Evolutionary conservation across 2,797 vertebrate species (phyloP).

Genomic region (Ambastaia sidthimunki): DNA sequence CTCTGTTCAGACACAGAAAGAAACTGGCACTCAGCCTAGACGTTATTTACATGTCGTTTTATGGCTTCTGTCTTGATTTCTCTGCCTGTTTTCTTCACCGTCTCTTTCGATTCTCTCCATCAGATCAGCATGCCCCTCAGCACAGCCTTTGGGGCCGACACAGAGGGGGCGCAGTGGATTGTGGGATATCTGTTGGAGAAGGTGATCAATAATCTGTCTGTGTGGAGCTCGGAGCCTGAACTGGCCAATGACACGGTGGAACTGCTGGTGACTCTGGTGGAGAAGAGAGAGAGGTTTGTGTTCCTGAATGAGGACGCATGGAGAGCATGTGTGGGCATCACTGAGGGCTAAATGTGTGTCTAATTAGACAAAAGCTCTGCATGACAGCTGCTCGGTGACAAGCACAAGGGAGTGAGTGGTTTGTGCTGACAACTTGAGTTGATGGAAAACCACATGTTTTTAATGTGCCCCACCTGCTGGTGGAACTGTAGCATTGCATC

Average conservation of each 20-base stretch:
- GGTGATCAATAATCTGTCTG: constrained; percentile 96
- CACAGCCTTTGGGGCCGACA: constrained; percentile 95
- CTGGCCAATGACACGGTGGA: constrained; percentile 97
- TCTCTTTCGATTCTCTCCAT: constrained; percentile 7
- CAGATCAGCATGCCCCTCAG: constrained; percentile 96
- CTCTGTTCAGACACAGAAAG: neutral
- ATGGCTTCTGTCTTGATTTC: constrained; percentile 2
- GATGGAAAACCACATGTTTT: neutral
- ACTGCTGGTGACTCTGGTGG: constrained; percentile 95
- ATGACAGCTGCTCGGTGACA: constrained; percentile 16
- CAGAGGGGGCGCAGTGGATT: constrained; percentile 97
- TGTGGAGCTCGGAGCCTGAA: constrained; percentile 97
- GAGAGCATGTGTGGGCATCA: neutral
- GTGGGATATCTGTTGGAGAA: constrained; percentile 98
- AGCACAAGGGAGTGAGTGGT: neutral
- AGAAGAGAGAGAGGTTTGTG: constrained; percentile 93
- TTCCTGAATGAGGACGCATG: neutral
- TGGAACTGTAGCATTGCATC: constrained; percentile 4
- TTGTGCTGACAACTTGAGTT: neutral
- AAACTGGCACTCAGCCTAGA: neutral
- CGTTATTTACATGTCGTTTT: neutral
- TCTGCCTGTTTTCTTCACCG: constrained; percentile 9
- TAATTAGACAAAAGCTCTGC: constrained; percentile 7
- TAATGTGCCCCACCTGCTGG: constrained; percentile 54
- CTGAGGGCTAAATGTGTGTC: constrained; percentile 13